A percentile compares a stretch with the other conserved stretches of the same genome.
These are phyloP conservation scores for Semaprochilodus insignis DNA, from an alignment of 2,797 vertebrate genomes.

Conservation along the genomic window DNA sequence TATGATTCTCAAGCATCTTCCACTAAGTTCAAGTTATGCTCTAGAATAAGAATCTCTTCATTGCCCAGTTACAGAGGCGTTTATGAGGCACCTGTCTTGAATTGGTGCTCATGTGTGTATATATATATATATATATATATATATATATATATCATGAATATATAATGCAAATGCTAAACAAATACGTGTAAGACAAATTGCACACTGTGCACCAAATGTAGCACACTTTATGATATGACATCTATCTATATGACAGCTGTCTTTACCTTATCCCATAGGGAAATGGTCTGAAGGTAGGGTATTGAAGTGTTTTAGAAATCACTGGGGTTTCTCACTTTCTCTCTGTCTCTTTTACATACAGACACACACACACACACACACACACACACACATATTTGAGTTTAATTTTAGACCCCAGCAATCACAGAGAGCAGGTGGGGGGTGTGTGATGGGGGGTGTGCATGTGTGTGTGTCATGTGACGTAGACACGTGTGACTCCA, in stretches of 20 bases:
- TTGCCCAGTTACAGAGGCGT: not conserved
- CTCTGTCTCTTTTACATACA: not conserved
- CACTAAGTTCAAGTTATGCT: not conserved
- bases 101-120: not conserved
- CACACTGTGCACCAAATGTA: too few species aligned
- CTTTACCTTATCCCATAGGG: too few species aligned
- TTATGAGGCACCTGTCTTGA: too few species aligned
- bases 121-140: too few species aligned
- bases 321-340: not conserved
- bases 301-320: too few species aligned
- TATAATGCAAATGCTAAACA: not conserved
- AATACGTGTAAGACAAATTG: not conserved
- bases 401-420: conserved; percentile 58
- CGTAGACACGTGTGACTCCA: conserved; percentile 33
- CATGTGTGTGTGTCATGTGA: conserved; percentile 45
- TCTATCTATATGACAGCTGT: too few species aligned
- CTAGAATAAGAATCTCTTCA: not conserved
- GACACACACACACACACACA: not conserved
- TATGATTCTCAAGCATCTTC: not conserved
- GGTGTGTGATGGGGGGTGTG: conserved; percentile 25
- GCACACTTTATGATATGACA: too few species aligned
- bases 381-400: conserved; percentile 20
- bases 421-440: conserved; percentile 24
- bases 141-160: not conserved
- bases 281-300: too few species aligned